Evolutionary conservation across 2,797 vertebrate species (phyloP), one percentile per base, ranked within the genome.

Genomic region (Pipistrellus pipistrellus): DNA sequence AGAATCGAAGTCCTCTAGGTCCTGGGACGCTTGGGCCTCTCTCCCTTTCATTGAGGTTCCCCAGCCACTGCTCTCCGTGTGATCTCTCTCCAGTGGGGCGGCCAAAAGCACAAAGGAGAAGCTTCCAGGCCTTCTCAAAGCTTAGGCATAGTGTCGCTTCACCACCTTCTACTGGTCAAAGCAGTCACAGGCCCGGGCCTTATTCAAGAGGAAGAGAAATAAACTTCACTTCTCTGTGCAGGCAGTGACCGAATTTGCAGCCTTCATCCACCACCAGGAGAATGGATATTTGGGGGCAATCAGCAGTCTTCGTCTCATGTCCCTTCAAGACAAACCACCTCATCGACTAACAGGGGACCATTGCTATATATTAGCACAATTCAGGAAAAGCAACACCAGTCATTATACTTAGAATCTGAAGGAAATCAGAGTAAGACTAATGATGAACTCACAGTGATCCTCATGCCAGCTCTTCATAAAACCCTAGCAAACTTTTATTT

Each of bases 251-350:
- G 64, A 78, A 71, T 78, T 41, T 30, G 17, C 35, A 85, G 30
- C 41, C 71, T 13, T 84, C 81, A 88, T 88, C 83, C 73, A 85
- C 25, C 18, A 85, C 62, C 48, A 69, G 12, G 41, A 93, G 25
- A 57, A 69, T 44, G 44, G 62, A 15, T 88, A 82, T 62, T 90
- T 95, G 85, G 41, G 95, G 41, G 73, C 53, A 81, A 32, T 87
- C 72, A 87, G 72, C 85, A 72, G 25, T 48, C 53, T 59, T 59
- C 83, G 35, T 62, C 75, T 88, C 62, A 10, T 14, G 44, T 73
- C 27, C 72, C 86, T 93, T 95, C 72, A 88, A 94, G 78, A 91
- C 4, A 89, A 93, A 75, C 35, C n/a, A 73, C 62, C 48, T 88
- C 78, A 68, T 55, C 69, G 57, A 59, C 32, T 55, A 75, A 75